A percentile compares a stretch with the other conserved stretches of the same genome.
phyloP scores from a whole-genome alignment of 2,888 invertebrate genomes.

The Agrilus biguttatus region DNA sequence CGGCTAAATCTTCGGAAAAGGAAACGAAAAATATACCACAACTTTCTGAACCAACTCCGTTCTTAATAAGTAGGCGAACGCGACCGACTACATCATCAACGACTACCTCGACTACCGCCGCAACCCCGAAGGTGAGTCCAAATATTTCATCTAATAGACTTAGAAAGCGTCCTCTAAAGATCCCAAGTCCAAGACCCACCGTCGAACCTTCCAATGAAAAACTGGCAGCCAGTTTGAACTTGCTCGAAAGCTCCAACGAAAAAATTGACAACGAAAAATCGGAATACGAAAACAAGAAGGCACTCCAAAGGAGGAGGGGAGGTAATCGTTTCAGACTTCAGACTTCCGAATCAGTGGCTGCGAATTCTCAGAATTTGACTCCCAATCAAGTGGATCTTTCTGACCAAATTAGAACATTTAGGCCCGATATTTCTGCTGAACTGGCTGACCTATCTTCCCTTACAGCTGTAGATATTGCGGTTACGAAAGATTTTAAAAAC shows the following conservation, averaged over 20 bases:
- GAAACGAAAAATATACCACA: constrained; percentile 15
- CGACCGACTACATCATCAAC: constrained; percentile 18
- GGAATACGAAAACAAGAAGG: neutral
- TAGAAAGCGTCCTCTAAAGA: no score
- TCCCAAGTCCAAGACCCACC: no score
- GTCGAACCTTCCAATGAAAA: neutral
- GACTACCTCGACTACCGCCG: constrained; percentile 22
- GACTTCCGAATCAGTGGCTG: no score
- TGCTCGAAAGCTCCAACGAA: constrained; percentile 5
- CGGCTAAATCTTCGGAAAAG: no score
- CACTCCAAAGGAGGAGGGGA: neutral
- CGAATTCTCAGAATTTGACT: no score
- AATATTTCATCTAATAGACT: constrained; percentile 6
- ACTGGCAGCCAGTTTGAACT: neutral
- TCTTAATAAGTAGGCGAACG: constrained; percentile 19
- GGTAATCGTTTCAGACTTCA: constrained; percentile 1
- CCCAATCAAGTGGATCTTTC: constrained; percentile 1
- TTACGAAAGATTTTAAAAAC: constrained; percentile 3
- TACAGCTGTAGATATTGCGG: constrained; percentile 34
- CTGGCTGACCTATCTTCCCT: constrained; percentile 40
- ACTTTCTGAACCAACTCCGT: constrained; percentile 23
- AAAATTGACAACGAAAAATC: neutral
- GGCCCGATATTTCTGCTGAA: constrained; percentile 22
- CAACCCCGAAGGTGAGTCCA: constrained; percentile 37
- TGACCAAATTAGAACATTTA: constrained; percentile 18